A percentile compares a stretch with the other conserved stretches of the same genome.
phyloP scores from a whole-genome alignment of 1,140 invertebrate species.

The Drosophila littoralis region DNA sequence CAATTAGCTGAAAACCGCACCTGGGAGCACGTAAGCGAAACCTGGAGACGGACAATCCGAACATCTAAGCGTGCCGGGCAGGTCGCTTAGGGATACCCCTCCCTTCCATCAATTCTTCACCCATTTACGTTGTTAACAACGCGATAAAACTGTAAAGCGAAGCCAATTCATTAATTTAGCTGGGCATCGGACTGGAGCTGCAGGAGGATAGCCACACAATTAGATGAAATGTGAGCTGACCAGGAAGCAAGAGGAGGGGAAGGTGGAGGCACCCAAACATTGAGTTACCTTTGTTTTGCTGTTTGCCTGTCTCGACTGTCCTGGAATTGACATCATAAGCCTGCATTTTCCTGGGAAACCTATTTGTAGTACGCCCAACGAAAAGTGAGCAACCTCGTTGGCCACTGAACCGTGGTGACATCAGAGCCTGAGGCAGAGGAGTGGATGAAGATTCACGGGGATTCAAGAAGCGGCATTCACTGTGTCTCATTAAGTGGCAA shows the following conservation, averaged over 20 bases:
- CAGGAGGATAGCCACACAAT: conserved; percentile 46
- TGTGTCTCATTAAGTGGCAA: conserved; percentile 52
- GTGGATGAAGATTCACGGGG: neutral
- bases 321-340: conserved; percentile 11
- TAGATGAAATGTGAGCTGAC: conserved; percentile 29
- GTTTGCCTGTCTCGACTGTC: conserved; percentile 12
- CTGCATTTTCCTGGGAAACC: conserved; percentile 8
- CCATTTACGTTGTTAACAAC: conserved; percentile 13
- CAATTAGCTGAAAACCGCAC: conserved; percentile 47
- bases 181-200: conserved; percentile 37
- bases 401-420: conserved; percentile 54
- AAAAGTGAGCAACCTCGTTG: conserved; percentile 47
- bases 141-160: conserved; percentile 60
- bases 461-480: conserved; percentile 9
- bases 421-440: conserved; percentile 11
- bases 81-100: neutral
- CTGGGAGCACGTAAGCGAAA: conserved; percentile 21
- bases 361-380: conserved; percentile 28
- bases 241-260: conserved; percentile 5
- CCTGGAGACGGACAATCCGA: conserved; percentile 11
- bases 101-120: neutral
- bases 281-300: neutral
- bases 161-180: conserved; percentile 42
- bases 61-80: conserved; percentile 22
- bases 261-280: neutral